Conservation (phyloP, 1,140 invertebrate genomes). For the Heterodera schachtii region DNA sequence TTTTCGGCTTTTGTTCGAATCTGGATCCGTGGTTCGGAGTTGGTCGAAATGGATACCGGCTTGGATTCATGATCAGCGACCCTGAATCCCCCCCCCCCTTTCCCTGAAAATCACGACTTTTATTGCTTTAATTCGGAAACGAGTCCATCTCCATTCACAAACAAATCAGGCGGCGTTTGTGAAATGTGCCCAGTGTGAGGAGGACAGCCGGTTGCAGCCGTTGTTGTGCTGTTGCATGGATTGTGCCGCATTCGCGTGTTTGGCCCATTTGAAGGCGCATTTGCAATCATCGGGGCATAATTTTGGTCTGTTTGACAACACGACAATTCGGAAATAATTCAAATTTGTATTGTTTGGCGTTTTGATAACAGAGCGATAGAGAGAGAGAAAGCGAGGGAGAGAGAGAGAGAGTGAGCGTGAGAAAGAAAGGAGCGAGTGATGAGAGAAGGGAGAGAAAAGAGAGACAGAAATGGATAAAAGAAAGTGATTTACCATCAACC, state of each 20-base stretch:
- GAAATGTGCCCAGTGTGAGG: conserved; percentile 37
- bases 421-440: no score
- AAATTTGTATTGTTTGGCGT: no score
- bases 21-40: not conserved
- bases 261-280: conserved; percentile 44
- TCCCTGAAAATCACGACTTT: not conserved
- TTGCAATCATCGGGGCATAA: conserved; percentile 30
- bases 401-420: no score
- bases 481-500: no score
- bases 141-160: no score
- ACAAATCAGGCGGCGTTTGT: conserved; percentile 24
- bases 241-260: conserved; percentile 46
- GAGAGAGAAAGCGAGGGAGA: no score
- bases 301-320: conserved; percentile 32
- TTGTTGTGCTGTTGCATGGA: conserved; percentile 49
- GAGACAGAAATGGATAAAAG: no score
- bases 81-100: no score
- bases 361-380: no score
- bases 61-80: no score
- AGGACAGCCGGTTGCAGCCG: conserved; percentile 16
- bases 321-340: no score
- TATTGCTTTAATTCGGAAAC: not conserved
- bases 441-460: no score
- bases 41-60: not conserved
- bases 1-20: not conserved